Conservation (phyloP, 2,888 invertebrate species). For the Ceriagrion tenellum region DNA sequence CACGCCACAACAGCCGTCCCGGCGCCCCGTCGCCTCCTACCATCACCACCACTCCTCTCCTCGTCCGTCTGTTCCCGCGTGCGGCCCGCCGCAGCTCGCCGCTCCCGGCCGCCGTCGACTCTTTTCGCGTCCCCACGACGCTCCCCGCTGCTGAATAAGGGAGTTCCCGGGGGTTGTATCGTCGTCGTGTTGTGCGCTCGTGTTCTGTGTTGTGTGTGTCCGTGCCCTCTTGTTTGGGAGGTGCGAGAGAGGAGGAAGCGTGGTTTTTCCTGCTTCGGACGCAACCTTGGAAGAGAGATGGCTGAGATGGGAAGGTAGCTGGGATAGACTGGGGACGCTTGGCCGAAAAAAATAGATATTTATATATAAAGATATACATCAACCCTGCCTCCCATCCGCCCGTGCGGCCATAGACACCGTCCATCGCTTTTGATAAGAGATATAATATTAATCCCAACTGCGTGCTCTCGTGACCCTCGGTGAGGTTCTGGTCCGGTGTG, state of each 20-base stretch:
- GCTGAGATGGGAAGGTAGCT: neutral
- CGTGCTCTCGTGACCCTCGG: neutral
- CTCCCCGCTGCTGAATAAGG: conserved; percentile 14
- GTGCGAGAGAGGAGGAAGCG: neutral
- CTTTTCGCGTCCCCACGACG: neutral
- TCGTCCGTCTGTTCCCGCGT: conserved; percentile 49
- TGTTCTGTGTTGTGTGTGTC: too few species aligned
- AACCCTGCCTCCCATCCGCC: neutral
- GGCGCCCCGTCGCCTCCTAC: neutral
- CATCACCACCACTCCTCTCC: neutral
- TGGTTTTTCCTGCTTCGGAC: neutral
- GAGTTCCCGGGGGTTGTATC: neutral
- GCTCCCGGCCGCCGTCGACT: conserved; percentile 16
- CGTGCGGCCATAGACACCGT: neutral
- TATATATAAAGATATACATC: too few species aligned
- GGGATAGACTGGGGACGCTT: neutral
- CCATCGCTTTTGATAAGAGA: neutral
- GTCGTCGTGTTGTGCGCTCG: too few species aligned
- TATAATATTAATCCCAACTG: neutral
- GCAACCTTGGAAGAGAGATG: neutral
- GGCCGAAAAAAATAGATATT: neutral
- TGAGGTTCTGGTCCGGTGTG: neutral
- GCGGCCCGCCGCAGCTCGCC: conserved; percentile 30
- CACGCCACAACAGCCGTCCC: conserved; percentile 38
- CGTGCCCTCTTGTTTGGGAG: neutral